Conservation (phyloP, 2,113 vertebrate genomes). For the Tachycineta bicolor region DNA sequence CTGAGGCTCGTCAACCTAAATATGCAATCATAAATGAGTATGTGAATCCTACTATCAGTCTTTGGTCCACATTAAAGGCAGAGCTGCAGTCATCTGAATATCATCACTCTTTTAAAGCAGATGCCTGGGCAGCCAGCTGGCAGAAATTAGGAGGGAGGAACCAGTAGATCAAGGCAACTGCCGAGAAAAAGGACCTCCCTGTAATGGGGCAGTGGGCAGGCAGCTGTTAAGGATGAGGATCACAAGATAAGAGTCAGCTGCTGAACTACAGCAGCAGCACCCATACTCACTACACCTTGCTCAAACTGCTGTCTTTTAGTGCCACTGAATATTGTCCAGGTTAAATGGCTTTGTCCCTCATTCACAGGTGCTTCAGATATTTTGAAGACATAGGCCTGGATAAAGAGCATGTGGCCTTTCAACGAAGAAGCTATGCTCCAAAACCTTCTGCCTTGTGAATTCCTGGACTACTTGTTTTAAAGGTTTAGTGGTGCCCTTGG, state of each 20-base stretch:
- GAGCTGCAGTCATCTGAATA: neutral
- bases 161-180: neutral
- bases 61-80: neutral
- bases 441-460: neutral
- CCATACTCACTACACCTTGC: neutral
- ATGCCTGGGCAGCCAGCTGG: neutral
- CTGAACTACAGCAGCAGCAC: neutral
- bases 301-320: neutral
- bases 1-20: neutral
- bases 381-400: neutral
- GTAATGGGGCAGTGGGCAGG: neutral
- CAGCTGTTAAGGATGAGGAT: neutral
- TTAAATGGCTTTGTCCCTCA: neutral
- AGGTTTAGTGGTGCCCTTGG: neutral
- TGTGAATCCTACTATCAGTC: neutral
- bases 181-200: neutral
- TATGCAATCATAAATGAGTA: neutral
- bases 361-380: neutral
- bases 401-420: neutral
- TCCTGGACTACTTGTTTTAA: neutral
- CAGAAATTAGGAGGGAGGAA: neutral
- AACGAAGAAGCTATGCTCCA: neutral
- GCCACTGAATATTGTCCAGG: neutral
- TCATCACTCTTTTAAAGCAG: neutral
- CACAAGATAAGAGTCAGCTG: neutral